phyloP scores from a whole-genome alignment of 2,113 vertebrate species.

The Accipiter virgatus region DNA sequence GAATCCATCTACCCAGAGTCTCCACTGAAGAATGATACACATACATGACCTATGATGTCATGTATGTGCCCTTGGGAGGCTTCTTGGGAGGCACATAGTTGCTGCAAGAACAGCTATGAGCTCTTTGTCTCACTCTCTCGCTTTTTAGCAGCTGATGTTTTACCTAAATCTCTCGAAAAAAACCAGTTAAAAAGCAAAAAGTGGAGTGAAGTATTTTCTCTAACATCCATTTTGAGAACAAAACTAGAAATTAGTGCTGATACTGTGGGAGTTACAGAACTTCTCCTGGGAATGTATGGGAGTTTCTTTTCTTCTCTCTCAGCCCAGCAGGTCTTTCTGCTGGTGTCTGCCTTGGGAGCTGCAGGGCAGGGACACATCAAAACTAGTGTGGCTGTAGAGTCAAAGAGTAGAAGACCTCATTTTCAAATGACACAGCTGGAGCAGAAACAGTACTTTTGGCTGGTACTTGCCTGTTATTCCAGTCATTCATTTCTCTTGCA shows the following conservation, averaged over 20 bases:
- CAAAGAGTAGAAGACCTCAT: neutral
- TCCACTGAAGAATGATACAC: neutral
- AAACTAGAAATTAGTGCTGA: neutral
- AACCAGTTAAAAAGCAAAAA: neutral
- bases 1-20: neutral
- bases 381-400: neutral
- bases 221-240: neutral
- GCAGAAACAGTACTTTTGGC: neutral
- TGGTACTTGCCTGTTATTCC: neutral
- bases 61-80: neutral
- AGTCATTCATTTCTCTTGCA: neutral
- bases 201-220: neutral
- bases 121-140: rapidly evolving
- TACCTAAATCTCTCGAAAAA: neutral
- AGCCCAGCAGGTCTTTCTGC: neutral
- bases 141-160: neutral
- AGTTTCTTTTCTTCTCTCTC: neutral
- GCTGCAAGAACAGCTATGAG: neutral
- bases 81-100: neutral
- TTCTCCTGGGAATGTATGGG: neutral
- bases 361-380: neutral
- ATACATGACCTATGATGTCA: neutral
- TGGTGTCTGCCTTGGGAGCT: neutral
- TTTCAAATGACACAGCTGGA: neutral
- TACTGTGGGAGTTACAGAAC: neutral